phyloP scores from a whole-genome alignment of 2,888 invertebrate species.

The Lochmaea crataegi region DNA sequence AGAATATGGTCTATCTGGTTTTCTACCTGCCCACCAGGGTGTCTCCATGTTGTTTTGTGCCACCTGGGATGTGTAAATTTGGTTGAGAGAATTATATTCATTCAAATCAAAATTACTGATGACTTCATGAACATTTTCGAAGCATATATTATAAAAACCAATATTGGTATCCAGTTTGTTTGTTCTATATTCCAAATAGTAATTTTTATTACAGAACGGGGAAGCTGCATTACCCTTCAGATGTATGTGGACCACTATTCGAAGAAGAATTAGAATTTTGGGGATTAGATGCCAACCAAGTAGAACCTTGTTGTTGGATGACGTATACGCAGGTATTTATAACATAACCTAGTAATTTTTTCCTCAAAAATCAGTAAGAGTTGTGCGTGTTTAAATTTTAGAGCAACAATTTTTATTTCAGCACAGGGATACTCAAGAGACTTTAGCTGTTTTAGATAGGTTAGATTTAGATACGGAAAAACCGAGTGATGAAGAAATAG shows the following conservation, averaged over 20 bases:
- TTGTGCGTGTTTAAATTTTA: no score
- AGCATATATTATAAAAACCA: no score
- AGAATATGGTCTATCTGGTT: no score
- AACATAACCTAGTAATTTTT: neutral
- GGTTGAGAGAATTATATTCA: no score
- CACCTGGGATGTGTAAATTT: no score
- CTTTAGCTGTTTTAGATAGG: slow-evolving; percentile 95
- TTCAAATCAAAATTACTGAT: no score
- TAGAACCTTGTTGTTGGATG: slow-evolving; percentile 99
- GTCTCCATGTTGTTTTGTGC: no score
- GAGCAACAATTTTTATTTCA: slow-evolving; percentile 60
- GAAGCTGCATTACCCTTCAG: slow-evolving; percentile 98
- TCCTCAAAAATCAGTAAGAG: neutral
- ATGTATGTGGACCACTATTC: slow-evolving; percentile 98
- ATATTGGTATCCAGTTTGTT: no score
- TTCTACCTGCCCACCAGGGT: no score
- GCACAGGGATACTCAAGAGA: slow-evolving; percentile 99
- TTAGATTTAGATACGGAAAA: slow-evolving; percentile 98
- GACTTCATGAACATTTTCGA: no score
- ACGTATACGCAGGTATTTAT: slow-evolving; percentile 89
- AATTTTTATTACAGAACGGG: slow-evolving; percentile 78
- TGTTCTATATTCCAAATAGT: no score
- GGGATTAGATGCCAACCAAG: slow-evolving; percentile 99
- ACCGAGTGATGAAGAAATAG: slow-evolving; percentile 97
- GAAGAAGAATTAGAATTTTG: slow-evolving; percentile 99